Base-by-base conservation (phyloP, 1,140 invertebrate species). In the Neotoxoptera formosana region DNA sequence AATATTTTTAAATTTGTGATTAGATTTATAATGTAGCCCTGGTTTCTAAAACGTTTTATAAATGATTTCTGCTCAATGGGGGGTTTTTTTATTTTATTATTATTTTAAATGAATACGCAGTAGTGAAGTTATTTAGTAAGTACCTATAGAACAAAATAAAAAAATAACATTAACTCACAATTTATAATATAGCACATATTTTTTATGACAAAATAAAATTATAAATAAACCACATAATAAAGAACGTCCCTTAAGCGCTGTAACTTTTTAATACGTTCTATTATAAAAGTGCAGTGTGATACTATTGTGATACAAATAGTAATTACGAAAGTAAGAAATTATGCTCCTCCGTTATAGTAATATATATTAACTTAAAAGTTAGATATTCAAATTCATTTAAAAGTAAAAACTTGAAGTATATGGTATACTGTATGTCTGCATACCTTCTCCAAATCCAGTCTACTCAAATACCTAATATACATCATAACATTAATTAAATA, bases 211-310 rank as follows among this genome's bases (percentile, higher is more conserved):
- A 76, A 76, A 76, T 86, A 86, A 48, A 47, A 30, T n/a, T 87
- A 48, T 25, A 45, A 45, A 41, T 41, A 87, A 30, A 47, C 23
- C 30, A 87, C 84, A 17, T 30, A 47, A 87, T 48, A 47, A 87
- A 87, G 84, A 87, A 48, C 84, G 84, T 87, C 45, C 84, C 84
- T 48, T 87, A 87, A 47, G 84, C 9, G 41, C 17, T 47, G 76
- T 87, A 47, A 30, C 23, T 87, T 87, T 87, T 45, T 41, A 84
- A 87, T 87, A 87, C 84, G 84, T 87, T 87, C 84, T 87, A 47
- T 87, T 47, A 47, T 87, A 87, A 45, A 25, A 30, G 21, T 53
- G 20, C 51, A 53, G 51, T 87, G 17, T 86, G 36, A 30, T 86
- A 86, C 34, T 83, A 36, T 23, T 23, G 8, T 84, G 8, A 81